Evolutionary conservation across 2,113 vertebrate genomes (phyloP).

Genomic region (Brevimyrus niger): DNA sequence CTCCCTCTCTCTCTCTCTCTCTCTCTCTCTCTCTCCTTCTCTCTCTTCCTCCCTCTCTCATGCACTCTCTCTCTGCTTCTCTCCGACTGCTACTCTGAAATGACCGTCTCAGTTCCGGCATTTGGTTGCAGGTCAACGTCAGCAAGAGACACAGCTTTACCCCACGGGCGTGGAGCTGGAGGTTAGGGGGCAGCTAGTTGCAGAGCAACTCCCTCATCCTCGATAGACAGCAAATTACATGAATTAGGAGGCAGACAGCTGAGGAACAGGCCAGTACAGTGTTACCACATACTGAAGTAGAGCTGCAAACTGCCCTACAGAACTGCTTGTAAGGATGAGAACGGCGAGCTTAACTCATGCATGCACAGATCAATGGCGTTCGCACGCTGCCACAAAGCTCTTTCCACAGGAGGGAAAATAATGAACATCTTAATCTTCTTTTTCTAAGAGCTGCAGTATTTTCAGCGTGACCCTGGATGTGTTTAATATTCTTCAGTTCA

Average conservation of each 20-base stretch:
- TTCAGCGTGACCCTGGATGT: constrained; percentile 61
- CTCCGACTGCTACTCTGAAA: not conserved
- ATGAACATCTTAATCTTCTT: constrained; percentile 53
- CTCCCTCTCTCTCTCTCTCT: not conserved
- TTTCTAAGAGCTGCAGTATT: constrained; percentile 43
- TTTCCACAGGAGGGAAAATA: constrained; percentile 35
- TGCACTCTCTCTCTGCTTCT: not conserved
- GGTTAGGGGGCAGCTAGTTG: not conserved
- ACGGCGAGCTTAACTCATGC: not conserved
- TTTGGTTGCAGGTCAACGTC: not conserved
- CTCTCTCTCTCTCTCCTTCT: not conserved
- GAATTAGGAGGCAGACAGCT: not conserved
- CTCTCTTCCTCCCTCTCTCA: too few relatives aligned
- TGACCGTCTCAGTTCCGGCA: not conserved
- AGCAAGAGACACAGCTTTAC: not conserved
- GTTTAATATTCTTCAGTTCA: constrained; percentile 60
- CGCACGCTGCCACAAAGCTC: not conserved
- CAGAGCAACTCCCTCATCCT: not conserved
- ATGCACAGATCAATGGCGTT: not conserved
- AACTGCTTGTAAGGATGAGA: not conserved
- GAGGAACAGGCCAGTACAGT: not conserved
- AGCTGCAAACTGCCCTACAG: not conserved
- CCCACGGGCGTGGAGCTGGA: not conserved
- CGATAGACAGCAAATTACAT: not conserved
- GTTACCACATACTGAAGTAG: not conserved